These are phyloP conservation scores for Dipodomys merriami DNA, from an alignment of 2,113 vertebrate genomes.

Conservation along the genomic window DNA sequence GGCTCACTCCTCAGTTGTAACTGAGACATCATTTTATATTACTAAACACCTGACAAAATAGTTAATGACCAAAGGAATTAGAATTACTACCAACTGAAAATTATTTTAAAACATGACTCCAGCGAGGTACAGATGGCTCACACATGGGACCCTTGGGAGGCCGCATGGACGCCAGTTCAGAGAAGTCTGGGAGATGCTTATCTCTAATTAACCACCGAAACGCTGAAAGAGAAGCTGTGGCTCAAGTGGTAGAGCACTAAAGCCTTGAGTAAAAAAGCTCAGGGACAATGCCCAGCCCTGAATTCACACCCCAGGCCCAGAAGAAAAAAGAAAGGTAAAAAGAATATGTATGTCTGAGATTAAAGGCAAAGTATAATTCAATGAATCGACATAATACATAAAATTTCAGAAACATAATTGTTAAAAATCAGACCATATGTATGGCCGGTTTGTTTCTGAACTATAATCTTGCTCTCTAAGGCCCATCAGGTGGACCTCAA, in stretches of 20 bases:
- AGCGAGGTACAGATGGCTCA: too few relatives aligned
- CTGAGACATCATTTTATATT: background rate
- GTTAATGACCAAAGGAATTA: constrained; percentile 1
- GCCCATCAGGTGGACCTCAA: too few relatives aligned
- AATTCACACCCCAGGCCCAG: too few relatives aligned
- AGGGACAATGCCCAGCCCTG: too few relatives aligned
- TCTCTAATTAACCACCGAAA: too few relatives aligned
- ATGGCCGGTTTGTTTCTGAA: background rate
- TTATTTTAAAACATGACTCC: background rate
- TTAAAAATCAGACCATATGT: background rate
- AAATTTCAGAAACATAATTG: background rate
- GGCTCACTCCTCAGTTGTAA: background rate
- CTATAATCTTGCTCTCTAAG: too few relatives aligned
- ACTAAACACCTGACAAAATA: constrained; percentile 27
- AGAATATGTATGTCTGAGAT: constrained; percentile 25
- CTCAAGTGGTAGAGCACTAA: too few relatives aligned
- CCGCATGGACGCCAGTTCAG: too few relatives aligned
- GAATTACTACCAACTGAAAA: background rate
- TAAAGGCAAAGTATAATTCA: constrained; percentile 28
- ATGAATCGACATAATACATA: background rate
- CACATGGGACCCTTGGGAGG: too few relatives aligned
- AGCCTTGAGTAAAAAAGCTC: too few relatives aligned
- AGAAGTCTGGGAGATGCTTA: too few relatives aligned
- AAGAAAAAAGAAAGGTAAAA: background rate
- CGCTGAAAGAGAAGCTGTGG: too few relatives aligned